Base-by-base conservation (phyloP, 1,140 invertebrate genomes). In the Dendroctonus ponderosae region DNA sequence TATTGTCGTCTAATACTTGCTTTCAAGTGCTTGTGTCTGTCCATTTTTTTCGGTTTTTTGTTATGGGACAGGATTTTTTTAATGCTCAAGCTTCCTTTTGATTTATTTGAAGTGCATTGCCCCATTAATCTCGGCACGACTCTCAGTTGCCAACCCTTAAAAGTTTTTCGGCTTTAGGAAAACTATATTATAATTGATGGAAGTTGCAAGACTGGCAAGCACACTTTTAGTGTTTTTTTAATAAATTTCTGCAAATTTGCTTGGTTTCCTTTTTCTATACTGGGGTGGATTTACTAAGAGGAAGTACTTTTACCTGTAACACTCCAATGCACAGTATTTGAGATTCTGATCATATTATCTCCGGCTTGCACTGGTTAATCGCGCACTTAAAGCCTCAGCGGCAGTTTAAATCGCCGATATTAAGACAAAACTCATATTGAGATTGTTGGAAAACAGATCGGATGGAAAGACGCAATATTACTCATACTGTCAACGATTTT, bases 81-180 rank as follows among this genome's bases (percentile, higher is more conserved):
- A 15, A 42, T 38, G 14, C 48, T 62, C 11, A 62, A 37, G 49
- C 41, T 52, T 52, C 43, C 39, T 41, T 50, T 51, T 8, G 37
- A 48, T 9, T 62, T 52, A 52, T 40, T 39, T 8, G 60, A 62
- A 38, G 39, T 53, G 49, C 60, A 62, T 62, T 62, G 60, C 60
- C 60, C 60, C 60, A 62, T 62, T 38, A 62, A 62, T 62, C 58
- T 7, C 12, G 8, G 39, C 58, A 7, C 12, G 8, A 37, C 15
- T 37, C 39, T 50, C 37, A 7, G 15, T 41, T 11, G 9, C 42
- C 56, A 44, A 58, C n/a, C 56, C 56, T 58, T 14, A 39, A 40
- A 46, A 46, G 26, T 26, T 26, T 26, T 26, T 1, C 26, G 26
- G 26, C 26, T 2, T 26, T 26, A 26, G 26, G 26, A 26, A 26